Evolutionary conservation across 2,113 vertebrate genomes (phyloP).

Genomic region (Paramormyrops kingsleyae): DNA sequence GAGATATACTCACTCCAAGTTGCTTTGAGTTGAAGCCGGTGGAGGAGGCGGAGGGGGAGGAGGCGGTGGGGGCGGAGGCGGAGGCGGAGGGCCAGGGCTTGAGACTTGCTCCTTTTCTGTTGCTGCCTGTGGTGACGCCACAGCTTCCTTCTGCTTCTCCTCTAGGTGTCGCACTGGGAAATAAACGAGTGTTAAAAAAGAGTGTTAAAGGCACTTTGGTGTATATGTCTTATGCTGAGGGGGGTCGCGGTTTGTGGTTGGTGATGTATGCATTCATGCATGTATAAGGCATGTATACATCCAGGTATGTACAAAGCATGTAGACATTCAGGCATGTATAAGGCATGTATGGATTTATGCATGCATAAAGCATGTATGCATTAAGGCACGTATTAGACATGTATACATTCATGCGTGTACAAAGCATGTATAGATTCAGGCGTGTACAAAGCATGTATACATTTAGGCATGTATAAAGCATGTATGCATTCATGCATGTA

Average conservation of each 20-base stretch:
- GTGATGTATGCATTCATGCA: background rate
- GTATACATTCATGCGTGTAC: background rate
- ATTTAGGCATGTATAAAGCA: background rate
- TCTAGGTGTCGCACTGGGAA: slow-evolving; percentile 43
- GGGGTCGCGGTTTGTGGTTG: background rate
- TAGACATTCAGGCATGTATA: no score
- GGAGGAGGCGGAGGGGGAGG: slow-evolving; percentile 32
- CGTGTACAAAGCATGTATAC: background rate
- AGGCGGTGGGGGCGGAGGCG: background rate
- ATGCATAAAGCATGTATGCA: background rate
- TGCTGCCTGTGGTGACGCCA: background rate
- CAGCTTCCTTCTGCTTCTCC: slow-evolving; percentile 16
- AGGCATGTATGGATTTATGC: background rate
- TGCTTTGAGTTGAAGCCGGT: slow-evolving; percentile 25
- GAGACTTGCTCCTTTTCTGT: background rate
- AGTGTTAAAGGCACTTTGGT: background rate
- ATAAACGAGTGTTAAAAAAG: background rate
- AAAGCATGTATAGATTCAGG: background rate
- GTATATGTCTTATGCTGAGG: background rate
- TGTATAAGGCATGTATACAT: no score
- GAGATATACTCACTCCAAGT: slow-evolving; percentile 22
- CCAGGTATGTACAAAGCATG: no score
- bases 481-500: no score
- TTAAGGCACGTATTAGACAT: background rate
- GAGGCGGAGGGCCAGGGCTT: background rate